Evolutionary conservation across 2,888 invertebrate genomes (phyloP), one percentile per base, ranked within the genome.

Genomic region (Hemithea aestivaria): DNA sequence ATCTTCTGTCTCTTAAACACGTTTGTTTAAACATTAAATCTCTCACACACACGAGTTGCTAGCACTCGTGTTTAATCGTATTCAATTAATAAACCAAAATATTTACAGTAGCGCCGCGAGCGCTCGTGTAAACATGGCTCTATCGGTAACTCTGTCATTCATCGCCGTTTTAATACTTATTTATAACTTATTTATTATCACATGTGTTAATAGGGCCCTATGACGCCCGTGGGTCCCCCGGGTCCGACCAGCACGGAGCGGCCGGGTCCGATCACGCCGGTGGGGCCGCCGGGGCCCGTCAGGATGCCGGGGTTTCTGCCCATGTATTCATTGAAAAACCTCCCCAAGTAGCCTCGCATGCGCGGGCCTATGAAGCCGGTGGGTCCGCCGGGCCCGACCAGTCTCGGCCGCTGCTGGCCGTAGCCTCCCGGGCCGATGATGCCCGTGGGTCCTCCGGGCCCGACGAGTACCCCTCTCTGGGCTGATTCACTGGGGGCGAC

Each of bases 361-460:
- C 51, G 44, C 7, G 52, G 53, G 10, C 65, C 70, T 27, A 70
- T 66, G 12, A 64, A 51, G 1, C 73, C 77, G 1, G 70, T 71
- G 1, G 79, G 76, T 20, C 80, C 79, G 0, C 80, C 84, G 0
- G 89, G 87, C 1, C 88, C 89, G 1, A 84, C 56, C 7, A 90
- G 58, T 7, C 89, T 39, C 4, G 56, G 58, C 20, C 60, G 38
- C 30, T 59, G 38, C 30, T 62, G 35, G 1, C 50, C 56, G 10
- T 53, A 59, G 8, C 44, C 51, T 3, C 47, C 35, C n/a, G 69
- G 63, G 1, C 75, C 69, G 25, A 69, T 66, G 20, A 62, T 51
- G 1, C 72, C 76, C 1, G 70, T 70, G 1, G 78, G 75, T 20
- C 79, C 78, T 1, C 79, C 83, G 0, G 88, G 85, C 1, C 88